phyloP scores from a whole-genome alignment of 2,113 vertebrate genomes.

The Vulpes vulpes region DNA sequence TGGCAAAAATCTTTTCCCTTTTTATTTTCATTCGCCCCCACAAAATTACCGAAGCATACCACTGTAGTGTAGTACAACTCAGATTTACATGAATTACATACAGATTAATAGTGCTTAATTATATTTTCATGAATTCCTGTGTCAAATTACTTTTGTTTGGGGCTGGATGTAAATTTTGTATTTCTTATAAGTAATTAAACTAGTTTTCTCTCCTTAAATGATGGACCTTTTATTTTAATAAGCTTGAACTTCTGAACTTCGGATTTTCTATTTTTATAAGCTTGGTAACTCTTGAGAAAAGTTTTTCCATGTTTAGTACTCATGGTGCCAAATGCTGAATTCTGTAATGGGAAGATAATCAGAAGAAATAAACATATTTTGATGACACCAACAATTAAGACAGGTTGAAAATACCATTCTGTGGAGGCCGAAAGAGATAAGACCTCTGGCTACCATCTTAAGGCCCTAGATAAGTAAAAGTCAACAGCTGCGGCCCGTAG shows the following conservation, averaged over 20 bases:
- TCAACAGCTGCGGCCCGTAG: too few species aligned
- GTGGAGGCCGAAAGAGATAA: too few species aligned
- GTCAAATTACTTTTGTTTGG: constrained; percentile 33
- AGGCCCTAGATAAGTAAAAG: too few species aligned
- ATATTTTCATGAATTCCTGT: neutral
- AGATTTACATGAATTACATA: neutral
- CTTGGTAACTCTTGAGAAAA: neutral
- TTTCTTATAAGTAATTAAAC: constrained; percentile 13
- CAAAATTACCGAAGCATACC: neutral
- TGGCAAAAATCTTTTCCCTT: neutral
- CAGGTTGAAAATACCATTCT: neutral
- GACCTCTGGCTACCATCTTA: too few species aligned
- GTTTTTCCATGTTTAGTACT: neutral
- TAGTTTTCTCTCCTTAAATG: neutral
- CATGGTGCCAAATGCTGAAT: neutral
- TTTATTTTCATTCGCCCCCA: neutral
- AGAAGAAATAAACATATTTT: neutral
- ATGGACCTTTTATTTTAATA: constrained; percentile 26
- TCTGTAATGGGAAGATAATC: neutral
- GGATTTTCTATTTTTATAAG: neutral
- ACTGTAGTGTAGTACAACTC: neutral
- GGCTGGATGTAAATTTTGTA: neutral
- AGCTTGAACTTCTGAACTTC: neutral
- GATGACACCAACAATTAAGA: neutral
- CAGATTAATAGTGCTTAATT: neutral